These are phyloP conservation scores for Serinus canaria DNA, from an alignment of 2,113 vertebrate genomes.

Conservation along the genomic window DNA sequence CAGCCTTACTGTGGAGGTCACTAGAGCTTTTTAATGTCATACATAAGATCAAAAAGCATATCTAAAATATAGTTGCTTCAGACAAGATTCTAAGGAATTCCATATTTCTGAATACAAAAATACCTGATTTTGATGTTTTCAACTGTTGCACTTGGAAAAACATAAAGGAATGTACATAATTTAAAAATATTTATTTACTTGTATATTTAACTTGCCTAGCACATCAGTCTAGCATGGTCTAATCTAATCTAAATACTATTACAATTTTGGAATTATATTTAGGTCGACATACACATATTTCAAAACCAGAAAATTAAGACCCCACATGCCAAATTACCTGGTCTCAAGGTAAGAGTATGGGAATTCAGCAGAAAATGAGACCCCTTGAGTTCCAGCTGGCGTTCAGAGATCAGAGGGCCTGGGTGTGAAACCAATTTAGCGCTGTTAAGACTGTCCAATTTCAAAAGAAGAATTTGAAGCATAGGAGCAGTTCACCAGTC, in stretches of 20 bases:
- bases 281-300: background rate
- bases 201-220: background rate
- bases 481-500: background rate
- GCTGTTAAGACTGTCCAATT: fast-evolving
- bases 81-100: background rate
- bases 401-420: background rate
- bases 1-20: background rate
- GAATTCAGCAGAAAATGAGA: background rate
- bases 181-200: background rate
- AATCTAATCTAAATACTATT: background rate
- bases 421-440: background rate
- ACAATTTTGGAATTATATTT: background rate
- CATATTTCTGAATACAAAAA: background rate
- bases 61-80: background rate
- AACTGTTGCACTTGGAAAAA: background rate
- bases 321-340: background rate
- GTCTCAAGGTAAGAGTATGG: background rate
- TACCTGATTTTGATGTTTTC: background rate
- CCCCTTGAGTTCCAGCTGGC: background rate
- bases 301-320: background rate
- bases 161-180: background rate
- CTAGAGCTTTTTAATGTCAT: background rate
- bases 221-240: background rate
- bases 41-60: background rate
- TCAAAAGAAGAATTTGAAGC: background rate